phyloP scores from a whole-genome alignment of 2,113 vertebrate genomes.

The Chelonoidis abingdonii region DNA sequence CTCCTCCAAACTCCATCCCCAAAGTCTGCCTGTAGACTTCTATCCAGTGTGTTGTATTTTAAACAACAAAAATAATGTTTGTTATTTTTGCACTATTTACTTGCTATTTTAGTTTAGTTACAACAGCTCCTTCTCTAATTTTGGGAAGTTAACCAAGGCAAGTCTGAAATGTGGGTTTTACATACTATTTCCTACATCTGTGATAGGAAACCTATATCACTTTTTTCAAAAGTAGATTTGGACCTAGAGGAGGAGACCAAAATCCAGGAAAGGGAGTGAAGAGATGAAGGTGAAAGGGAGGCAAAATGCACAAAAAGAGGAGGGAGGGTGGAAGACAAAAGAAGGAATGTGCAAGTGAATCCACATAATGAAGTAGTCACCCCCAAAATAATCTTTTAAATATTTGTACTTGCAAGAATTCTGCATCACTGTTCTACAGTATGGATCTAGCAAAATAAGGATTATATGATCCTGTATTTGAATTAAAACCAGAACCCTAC shows the following conservation, averaged over 20 bases:
- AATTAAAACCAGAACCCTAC: background rate
- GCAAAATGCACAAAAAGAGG: background rate
- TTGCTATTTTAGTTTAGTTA: conserved; percentile 20
- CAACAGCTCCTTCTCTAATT: background rate
- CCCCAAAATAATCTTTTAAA: background rate
- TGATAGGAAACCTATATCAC: background rate
- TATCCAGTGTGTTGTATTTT: conserved; percentile 31
- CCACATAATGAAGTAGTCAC: background rate
- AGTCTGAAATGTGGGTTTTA: background rate
- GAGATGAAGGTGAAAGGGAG: background rate
- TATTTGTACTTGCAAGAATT: background rate
- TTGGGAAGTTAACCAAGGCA: background rate
- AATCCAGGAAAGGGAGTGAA: background rate
- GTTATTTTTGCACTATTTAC: conserved; percentile 1
- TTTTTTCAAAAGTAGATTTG: background rate
- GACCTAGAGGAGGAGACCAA: background rate
- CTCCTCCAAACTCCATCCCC: conserved; percentile 14
- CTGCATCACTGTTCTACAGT: background rate
- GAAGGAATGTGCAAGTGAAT: background rate
- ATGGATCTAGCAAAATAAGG: background rate
- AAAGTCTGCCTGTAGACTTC: conserved; percentile 12
- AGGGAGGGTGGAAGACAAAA: background rate
- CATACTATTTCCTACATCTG: background rate
- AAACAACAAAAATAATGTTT: conserved; percentile 4
- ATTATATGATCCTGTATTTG: background rate